A percentile compares a stretch with the other conserved stretches of the same genome.
These are phyloP conservation scores for Acrossocheilus wenchowensis DNA, from an alignment of 2,797 vertebrate species.

Conservation along the genomic window DNA sequence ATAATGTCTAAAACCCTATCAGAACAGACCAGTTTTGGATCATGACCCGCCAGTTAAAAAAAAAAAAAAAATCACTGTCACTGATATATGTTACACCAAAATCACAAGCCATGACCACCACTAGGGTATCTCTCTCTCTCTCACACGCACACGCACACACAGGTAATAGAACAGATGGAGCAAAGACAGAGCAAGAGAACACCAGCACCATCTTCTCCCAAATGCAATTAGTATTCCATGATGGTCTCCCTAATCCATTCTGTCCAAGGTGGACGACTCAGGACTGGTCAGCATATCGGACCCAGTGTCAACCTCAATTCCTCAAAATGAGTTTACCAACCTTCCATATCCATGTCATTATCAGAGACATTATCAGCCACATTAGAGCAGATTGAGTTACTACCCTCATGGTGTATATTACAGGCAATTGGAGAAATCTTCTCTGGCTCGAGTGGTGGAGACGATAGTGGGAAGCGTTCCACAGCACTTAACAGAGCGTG, in stretches of 20 bases:
- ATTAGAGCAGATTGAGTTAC: conserved; percentile 52
- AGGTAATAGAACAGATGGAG: conserved; percentile 58
- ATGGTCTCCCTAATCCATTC: conserved; percentile 58
- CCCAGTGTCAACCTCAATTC: conserved; percentile 44
- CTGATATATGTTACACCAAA: background rate
- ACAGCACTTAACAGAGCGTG: conserved; percentile 30
- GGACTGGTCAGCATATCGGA: conserved; percentile 66
- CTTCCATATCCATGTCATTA: conserved; percentile 45
- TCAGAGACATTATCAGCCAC: conserved; percentile 31
- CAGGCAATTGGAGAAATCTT: background rate
- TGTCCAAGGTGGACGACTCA: conserved; percentile 65
- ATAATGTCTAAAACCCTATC: background rate
- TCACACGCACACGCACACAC: conserved; percentile 35
- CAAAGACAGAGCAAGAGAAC: conserved; percentile 36
- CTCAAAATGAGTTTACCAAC: conserved; percentile 50
- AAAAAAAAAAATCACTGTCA: too few species aligned
- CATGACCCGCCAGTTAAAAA: background rate
- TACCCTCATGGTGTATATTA: conserved; percentile 25
- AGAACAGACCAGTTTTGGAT: background rate
- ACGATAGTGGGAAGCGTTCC: conserved; percentile 12
- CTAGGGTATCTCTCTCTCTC: background rate
- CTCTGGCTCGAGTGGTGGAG: background rate
- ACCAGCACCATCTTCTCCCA: conserved; percentile 45
- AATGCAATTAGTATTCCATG: conserved; percentile 68
- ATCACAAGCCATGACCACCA: background rate